Conservation (phyloP, 2,888 invertebrate genomes). For the Belgica antarctica region DNA sequence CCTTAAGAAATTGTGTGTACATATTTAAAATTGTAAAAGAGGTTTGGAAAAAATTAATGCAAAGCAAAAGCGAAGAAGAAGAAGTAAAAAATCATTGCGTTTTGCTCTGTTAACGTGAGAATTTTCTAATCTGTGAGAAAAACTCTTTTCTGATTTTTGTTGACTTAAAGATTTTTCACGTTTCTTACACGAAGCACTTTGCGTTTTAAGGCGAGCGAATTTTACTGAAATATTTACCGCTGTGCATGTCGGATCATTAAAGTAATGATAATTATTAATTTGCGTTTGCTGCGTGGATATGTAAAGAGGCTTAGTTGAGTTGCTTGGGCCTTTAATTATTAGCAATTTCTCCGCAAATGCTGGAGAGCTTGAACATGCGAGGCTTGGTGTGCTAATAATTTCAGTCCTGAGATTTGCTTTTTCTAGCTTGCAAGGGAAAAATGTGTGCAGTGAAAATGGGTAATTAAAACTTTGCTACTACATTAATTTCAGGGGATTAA, state of each 20-base stretch:
- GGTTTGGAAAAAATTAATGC: conserved; percentile 1
- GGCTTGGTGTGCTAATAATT: no score
- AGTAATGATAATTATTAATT: conserved; percentile 40
- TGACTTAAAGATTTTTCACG: conserved; percentile 10
- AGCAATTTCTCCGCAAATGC: no score
- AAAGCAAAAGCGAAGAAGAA: conserved; percentile 36
- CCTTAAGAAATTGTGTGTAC: conserved; percentile 6
- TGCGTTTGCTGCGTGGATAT: conserved; percentile 11
- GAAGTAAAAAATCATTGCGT: conserved; percentile 41
- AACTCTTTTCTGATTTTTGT: conserved; percentile 21
- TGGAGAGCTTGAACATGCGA: no score
- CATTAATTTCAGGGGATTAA: no score
- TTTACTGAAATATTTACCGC: conserved; percentile 37
- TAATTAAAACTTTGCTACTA: no score
- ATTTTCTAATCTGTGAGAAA: conserved; percentile 44
- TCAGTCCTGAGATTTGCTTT: no score
- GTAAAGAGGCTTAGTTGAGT: no score
- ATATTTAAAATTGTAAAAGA: conserved; percentile 22
- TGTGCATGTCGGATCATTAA: conserved; percentile 39
- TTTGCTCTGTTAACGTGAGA: conserved; percentile 44
- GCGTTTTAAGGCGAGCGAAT: not conserved
- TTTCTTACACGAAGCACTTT: not conserved
- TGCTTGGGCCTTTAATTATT: no score
- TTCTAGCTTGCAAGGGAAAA: no score
- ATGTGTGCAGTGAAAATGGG: no score